Base-by-base conservation (phyloP, 1,140 invertebrate species). In the Hermetia illucens region DNA sequence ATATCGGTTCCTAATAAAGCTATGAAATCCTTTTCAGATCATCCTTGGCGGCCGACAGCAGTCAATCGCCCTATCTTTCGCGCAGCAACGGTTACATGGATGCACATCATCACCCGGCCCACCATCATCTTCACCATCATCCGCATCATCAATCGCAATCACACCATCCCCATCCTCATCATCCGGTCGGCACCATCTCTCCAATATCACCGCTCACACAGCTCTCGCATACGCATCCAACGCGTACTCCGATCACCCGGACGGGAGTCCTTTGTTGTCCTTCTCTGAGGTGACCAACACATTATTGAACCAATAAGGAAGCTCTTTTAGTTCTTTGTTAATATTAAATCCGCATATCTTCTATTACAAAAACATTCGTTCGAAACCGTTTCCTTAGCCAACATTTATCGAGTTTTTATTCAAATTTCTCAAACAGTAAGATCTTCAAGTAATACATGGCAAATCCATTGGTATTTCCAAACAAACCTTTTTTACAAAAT, bases 281-380 rank as follows among this genome's bases (percentile, higher is more conserved):
- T 78, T 82, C 73, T 79, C 78, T 69, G 77, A 82, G 74, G 78
- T 82, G 69, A 82, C 79, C 53, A 80, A 81, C 66, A 79, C 79
- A 46, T 60, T 80, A 46, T 71, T 81, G 62, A 78, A 77, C 60
- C 75, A 79, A 59, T 76, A 66, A 52, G 38, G 25, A 46, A 18
- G 5, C 21, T 18, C n/a, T n/a, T n/a, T n/a, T n/a, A n/a, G n/a
- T n/a, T n/a, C n/a, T n/a, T n/a, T n/a, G n/a, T n/a, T n/a, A 38
- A 27, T 15, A 10, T 6, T 36, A n/a, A 4, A 27, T n/a, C n/a
- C n/a, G n/a, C n/a, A n/a, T n/a, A n/a, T n/a, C n/a, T n/a, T n/a
- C n/a, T n/a, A n/a, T n/a, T n/a, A n/a, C n/a, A n/a, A n/a, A n/a
- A n/a, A n/a, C n/a, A n/a, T n/a, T n/a, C n/a, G n/a, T n/a, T n/a